Base-by-base conservation (phyloP, 2,888 invertebrate species). In the Athalia cordata region DNA sequence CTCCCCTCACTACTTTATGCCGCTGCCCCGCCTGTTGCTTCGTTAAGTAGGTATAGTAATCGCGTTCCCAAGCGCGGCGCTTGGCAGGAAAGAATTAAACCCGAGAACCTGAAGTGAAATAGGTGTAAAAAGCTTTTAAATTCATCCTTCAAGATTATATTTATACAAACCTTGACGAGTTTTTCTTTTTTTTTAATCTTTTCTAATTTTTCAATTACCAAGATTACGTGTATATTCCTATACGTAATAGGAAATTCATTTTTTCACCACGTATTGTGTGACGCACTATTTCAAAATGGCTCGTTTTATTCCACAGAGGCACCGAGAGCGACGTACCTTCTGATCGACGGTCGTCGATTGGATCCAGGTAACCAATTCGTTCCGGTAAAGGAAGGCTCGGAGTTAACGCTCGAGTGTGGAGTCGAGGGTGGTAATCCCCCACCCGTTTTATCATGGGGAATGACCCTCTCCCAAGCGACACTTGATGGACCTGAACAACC, bases 331-430 rank as follows among this genome's bases (percentile, higher is more conserved):
- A 96, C 96, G 81, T 97, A 96, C 91, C 92, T 97, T 85, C 93
- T 96, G 87, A 96, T 97, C 89, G 97, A 97, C 90, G 96, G 96
- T 59, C 92, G 96, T 66, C 94, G 96, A 45, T 92, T 96, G 86
- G 96, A 96, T 91, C 95, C 96, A 0, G 96, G 96, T 81, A 96
- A 96, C 91, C 94, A 95, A 81, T 96, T 96, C 92, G 95, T 96
- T 84, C 97, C 97, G 0, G 96, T 97, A 29, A 93, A 96, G 84
- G 97, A 97, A 89, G 96, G 96, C 88, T 95, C 95, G 50, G 95
- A 96, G 86, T 92, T 97, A 55, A 95, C 95, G 80, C 93, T 97
- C 81, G 94, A 95, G 82, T 97, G 97, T 87, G 94, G 96, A n/a
- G 96, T 96, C 80, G 96, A 97, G 90, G 96, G 96, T 90, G 94